phyloP scores from a whole-genome alignment of 2,888 invertebrate genomes.

The Antheraea assamensis region DNA sequence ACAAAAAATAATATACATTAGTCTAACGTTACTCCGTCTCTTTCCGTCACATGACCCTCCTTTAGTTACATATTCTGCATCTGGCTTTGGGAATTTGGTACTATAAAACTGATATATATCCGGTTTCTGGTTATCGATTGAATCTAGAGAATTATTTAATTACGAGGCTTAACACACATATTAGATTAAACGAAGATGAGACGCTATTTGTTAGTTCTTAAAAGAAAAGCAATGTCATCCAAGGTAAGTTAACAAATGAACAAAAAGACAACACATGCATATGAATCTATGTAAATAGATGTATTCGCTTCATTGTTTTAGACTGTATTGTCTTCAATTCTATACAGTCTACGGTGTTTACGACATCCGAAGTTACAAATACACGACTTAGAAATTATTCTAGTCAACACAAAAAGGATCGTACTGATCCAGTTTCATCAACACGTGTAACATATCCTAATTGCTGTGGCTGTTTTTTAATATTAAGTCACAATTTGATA shows the following conservation, averaged over 20 bases:
- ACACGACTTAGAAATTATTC: not conserved
- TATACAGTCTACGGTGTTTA: not conserved
- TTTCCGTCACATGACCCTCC: no score
- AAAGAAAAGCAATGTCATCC: not conserved
- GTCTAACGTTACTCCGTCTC: no score
- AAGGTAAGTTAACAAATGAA: conserved; percentile 1
- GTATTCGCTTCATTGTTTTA: not conserved
- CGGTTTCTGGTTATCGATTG: no score
- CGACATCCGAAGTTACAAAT: not conserved
- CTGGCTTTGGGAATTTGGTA: no score
- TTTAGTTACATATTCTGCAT: no score
- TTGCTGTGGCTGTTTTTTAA: no score
- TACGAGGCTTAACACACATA: not conserved
- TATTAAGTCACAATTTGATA: no score
- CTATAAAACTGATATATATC: no score
- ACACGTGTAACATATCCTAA: no score
- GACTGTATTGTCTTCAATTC: not conserved
- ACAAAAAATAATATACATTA: no score
- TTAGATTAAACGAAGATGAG: not conserved
- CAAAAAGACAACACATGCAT: not conserved
- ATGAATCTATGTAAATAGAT: not conserved
- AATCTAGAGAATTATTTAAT: no score
- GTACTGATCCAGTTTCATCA: no score
- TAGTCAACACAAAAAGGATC: not conserved
- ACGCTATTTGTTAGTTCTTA: not conserved